Evolutionary conservation across 64 coral and sea anemone species (phyloP).

Genomic region (Dendronephthya gigantea): DNA sequence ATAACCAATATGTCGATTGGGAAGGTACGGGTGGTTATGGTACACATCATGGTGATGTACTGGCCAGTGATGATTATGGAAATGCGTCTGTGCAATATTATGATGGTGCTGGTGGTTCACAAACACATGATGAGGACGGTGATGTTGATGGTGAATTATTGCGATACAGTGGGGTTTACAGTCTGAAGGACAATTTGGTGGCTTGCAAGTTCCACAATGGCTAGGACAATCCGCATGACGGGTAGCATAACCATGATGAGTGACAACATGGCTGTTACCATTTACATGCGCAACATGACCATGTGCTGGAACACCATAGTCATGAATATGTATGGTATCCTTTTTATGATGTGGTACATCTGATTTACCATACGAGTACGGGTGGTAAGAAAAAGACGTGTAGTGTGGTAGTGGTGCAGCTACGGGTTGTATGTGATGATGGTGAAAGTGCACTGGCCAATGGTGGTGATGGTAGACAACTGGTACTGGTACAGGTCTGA

Average conservation of each 20-base stretch:
- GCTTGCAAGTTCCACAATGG: background rate
- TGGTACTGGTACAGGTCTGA: background rate
- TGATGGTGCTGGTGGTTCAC: constrained; percentile 1
- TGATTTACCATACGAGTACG: background rate
- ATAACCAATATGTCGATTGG: background rate
- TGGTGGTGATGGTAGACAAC: background rate
- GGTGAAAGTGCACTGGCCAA: background rate
- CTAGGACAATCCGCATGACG: background rate
- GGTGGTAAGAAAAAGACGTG: background rate
- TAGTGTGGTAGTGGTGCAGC: background rate
- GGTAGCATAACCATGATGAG: background rate
- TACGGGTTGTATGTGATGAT: background rate
- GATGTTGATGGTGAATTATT: constrained; percentile 15
- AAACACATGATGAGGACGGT: background rate
- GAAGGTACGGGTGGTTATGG: background rate
- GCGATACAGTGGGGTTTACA: background rate
- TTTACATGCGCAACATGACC: background rate
- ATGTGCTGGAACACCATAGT: background rate
- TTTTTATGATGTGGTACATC: background rate
- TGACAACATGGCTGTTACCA: background rate
- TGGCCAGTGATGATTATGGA: constrained; percentile 12
- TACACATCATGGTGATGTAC: background rate
- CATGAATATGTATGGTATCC: background rate
- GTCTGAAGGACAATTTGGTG: background rate
- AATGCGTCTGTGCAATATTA: background rate